phyloP scores from a whole-genome alignment of 2,888 invertebrate genomes.

The Diarsia brunnea region DNA sequence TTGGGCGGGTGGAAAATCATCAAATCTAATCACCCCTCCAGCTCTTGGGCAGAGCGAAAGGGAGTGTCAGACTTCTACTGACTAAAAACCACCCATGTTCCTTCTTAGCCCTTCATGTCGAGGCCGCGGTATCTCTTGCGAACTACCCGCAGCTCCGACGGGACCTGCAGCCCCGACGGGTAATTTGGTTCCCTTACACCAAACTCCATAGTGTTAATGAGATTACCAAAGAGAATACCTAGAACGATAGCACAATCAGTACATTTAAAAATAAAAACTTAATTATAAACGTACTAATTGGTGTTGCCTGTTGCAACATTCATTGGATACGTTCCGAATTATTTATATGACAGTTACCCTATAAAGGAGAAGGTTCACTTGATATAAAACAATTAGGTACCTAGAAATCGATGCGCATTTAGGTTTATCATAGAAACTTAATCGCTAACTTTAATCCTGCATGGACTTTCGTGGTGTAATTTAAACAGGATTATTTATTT shows the following conservation, averaged over 20 bases:
- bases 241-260: background rate
- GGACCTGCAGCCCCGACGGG: no score
- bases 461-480: background rate
- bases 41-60: no score
- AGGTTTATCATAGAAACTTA: no score
- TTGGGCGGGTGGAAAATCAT: no score
- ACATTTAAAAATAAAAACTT: background rate
- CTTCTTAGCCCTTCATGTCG: no score
- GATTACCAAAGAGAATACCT: background rate
- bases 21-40: no score
- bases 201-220: background rate
- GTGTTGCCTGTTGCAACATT: background rate
- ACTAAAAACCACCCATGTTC: no score
- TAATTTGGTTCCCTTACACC: background rate
- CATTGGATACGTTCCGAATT: background rate
- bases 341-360: background rate
- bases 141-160: no score
- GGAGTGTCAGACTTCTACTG: no score
- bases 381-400: background rate
- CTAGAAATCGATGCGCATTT: background rate
- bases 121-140: no score
- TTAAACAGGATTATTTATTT: background rate
- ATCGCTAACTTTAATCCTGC: no score
- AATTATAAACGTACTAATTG: background rate
- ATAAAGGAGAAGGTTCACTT: background rate